Conservation (phyloP, 2,797 vertebrate species). For the Melopsittacus undulatus region DNA sequence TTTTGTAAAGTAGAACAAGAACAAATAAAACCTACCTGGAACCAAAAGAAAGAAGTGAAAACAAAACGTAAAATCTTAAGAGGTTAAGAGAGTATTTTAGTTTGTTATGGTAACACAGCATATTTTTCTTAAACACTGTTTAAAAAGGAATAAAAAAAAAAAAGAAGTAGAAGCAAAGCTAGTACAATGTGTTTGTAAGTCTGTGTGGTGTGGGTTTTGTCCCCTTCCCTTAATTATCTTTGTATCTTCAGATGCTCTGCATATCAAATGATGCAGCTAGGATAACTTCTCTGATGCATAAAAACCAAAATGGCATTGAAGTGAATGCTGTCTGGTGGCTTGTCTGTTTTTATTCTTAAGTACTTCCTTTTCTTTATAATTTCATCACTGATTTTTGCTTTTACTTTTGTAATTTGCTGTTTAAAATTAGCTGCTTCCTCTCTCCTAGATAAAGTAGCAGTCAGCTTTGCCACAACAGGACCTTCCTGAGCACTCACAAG, state of each 20-base stretch:
- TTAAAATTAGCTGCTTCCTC: not conserved
- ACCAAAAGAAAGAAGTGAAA: slow-evolving; percentile 38
- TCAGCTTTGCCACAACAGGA: not conserved
- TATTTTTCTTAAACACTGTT: slow-evolving; percentile 63
- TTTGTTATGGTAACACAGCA: slow-evolving; percentile 53
- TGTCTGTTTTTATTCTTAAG: not conserved
- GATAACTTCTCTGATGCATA: slow-evolving; percentile 35
- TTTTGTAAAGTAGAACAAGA: slow-evolving; percentile 28
- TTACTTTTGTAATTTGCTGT: slow-evolving; percentile 3
- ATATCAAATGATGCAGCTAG: slow-evolving; percentile 19
- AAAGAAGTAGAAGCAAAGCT: not conserved
- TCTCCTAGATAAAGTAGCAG: not conserved
- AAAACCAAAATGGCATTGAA: not conserved
- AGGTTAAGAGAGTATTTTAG: slow-evolving; percentile 48
- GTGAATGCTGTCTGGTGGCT: slow-evolving; percentile 4
- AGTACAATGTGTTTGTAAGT: slow-evolving; percentile 7
- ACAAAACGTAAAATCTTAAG: not conserved
- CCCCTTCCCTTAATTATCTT: slow-evolving; percentile 36
- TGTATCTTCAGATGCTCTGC: slow-evolving; percentile 30
- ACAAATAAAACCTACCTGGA: slow-evolving; percentile 6
- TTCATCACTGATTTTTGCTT: not conserved
- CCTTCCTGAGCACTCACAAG: not conserved
- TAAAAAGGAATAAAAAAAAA: not conserved
- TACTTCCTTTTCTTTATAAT: not conserved
- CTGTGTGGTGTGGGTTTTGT: slow-evolving; percentile 31